phyloP scores from a whole-genome alignment of 1,140 invertebrate genomes.

The Pachyrhynchus sulphureomaculatus region DNA sequence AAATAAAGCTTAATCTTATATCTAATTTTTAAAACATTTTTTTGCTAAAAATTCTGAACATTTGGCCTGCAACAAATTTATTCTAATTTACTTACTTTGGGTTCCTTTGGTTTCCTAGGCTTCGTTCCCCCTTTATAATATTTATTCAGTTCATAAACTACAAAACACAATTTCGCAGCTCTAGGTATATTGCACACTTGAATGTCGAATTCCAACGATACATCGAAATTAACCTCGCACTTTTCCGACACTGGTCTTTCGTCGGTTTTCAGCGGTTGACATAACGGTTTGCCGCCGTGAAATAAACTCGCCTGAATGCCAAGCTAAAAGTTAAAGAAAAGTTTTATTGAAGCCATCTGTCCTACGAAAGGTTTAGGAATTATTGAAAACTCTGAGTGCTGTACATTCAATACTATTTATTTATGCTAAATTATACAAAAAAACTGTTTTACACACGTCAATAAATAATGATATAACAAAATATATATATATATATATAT shows the following conservation, averaged over 20 bases:
- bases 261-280: slow-evolving; percentile 70
- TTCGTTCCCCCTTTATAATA: slow-evolving; percentile 61
- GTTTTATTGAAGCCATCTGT: too few relatives aligned
- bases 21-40: too few relatives aligned
- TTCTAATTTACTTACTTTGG: slow-evolving; percentile 36
- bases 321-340: slow-evolving; percentile 58
- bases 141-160: slow-evolving; percentile 83
- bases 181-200: slow-evolving; percentile 82
- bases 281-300: slow-evolving; percentile 81
- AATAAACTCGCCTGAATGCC: slow-evolving; percentile 82
- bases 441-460: too few relatives aligned
- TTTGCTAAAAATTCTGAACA: too few relatives aligned
- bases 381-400: too few relatives aligned
- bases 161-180: slow-evolving; percentile 86
- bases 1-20: too few relatives aligned
- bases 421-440: too few relatives aligned
- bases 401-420: too few relatives aligned
- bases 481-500: too few relatives aligned
- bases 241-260: slow-evolving; percentile 56
- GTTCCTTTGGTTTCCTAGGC: slow-evolving; percentile 56
- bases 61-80: too few relatives aligned
- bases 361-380: too few relatives aligned
- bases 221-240: slow-evolving; percentile 75
- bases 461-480: too few relatives aligned
- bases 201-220: slow-evolving; percentile 79